Evolutionary conservation across 1,140 invertebrate genomes (phyloP), one percentile per base, ranked within the genome.

Genomic region (Bathynomus jamesi): DNA sequence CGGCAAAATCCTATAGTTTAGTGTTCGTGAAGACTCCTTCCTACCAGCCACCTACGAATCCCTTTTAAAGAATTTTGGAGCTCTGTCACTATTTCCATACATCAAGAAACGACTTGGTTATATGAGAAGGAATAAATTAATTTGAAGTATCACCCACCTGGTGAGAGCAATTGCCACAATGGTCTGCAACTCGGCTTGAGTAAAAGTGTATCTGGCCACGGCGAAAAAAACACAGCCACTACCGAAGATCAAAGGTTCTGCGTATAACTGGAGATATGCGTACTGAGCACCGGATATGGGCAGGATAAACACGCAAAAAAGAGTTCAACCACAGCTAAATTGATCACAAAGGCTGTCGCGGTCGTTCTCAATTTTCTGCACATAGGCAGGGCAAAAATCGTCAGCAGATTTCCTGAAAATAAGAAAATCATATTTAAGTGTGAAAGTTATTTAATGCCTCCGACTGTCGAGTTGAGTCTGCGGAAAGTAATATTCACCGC

Each of bases 321-420:
- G 8, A 77, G 63, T 40, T 77, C 76, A 25, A 72, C 76, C 11
- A 77, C 70, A 3, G 76, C 76, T 28, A 77, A 69, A 62, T 77
- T 77, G 2, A 77, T 71, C 17, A 77, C 72, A 32, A 77, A 77
- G 62, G 76, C 76, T 3, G 76, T 77, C 66, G 76, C 76, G 17
- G 76, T 74, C 4, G 76, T 77, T n/a, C 76, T 61, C 5, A 77
- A 69, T 25, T 67, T 74, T 65, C 71, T 73, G 61, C 66, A 63
- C 72, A 77, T 72, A 17, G 76, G 76, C n/a, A 77, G 67, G 11
- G 76, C 76, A 17, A 77, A 67, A 61, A 77, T 77, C 17, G 76
- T 77, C 29, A 77, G 72, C 4, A 77, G 53, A 62, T 77, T 77
- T 10, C 76, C 76, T 77, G 76, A 17, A 17, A 1, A 0, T 53